Evolutionary conservation across 2,888 invertebrate genomes (phyloP).

Genomic region (Mesochorus sp.): DNA sequence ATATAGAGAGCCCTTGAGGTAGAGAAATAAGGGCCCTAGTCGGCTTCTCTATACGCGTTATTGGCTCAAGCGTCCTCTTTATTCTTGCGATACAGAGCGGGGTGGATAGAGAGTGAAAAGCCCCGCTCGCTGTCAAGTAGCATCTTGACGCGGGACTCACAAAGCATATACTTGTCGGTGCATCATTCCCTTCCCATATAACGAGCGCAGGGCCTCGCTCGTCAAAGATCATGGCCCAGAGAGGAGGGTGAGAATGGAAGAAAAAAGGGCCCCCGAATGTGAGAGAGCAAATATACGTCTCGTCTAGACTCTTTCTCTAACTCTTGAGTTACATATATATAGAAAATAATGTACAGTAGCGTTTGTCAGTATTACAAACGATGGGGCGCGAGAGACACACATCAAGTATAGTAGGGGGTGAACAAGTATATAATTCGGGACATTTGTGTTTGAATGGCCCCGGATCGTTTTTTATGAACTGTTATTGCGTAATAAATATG

Average conservation of each 20-base stretch:
- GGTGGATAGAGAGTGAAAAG: conserved; percentile 48
- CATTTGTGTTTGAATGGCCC: too few species aligned
- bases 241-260: not conserved
- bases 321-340: too few species aligned
- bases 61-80: conserved; percentile 43
- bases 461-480: too few species aligned
- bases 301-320: too few species aligned
- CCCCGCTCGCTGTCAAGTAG: conserved; percentile 74
- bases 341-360: conserved; percentile 27
- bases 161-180: conserved; percentile 78
- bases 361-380: too few species aligned
- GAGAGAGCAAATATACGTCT: conserved; percentile 19
- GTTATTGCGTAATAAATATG: conserved; percentile 27
- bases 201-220: conserved; percentile 32
- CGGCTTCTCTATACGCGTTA: conserved; percentile 38
- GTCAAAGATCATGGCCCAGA: conserved; percentile 56
- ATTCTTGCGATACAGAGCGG: conserved; percentile 35
- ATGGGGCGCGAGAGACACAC: too few species aligned
- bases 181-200: conserved; percentile 65
- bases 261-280: conserved; percentile 11
- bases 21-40: conserved; percentile 17
- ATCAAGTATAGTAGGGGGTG: too few species aligned
- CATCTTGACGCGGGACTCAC: conserved; percentile 79
- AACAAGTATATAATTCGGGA: too few species aligned
- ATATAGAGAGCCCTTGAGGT: conserved; percentile 32